phyloP scores from a whole-genome alignment of 2,113 vertebrate genomes.

The Rissa tridactyla region DNA sequence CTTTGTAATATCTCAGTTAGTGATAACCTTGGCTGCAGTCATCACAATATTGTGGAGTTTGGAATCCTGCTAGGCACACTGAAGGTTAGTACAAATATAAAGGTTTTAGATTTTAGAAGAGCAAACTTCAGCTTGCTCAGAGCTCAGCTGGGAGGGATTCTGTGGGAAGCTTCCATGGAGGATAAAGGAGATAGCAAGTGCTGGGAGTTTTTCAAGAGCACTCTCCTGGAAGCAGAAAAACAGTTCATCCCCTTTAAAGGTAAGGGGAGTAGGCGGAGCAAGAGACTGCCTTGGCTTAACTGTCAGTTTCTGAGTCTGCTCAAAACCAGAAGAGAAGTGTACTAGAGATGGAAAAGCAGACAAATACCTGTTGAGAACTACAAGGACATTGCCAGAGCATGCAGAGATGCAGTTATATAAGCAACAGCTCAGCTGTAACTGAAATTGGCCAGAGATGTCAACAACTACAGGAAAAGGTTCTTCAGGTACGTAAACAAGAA shows the following conservation, averaged over 20 bases:
- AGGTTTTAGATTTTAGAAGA: not conserved
- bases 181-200: not conserved
- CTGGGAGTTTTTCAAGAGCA: not conserved
- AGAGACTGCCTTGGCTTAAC: not conserved
- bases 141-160: not conserved
- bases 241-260: not conserved
- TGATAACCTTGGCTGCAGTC: no score
- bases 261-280: not conserved
- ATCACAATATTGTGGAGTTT: no score
- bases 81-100: not conserved
- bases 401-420: not conserved
- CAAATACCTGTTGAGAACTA: not conserved
- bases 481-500: not conserved
- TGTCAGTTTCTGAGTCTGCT: not conserved
- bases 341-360: not conserved
- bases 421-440: not conserved
- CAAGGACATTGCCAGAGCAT: not conserved
- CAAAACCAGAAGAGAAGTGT: not conserved
- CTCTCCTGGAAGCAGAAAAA: not conserved
- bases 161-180: not conserved
- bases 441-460: not conserved
- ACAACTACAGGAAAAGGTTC: not conserved
- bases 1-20: no score
- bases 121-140: not conserved
- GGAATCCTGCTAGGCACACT: no score